phyloP scores from a whole-genome alignment of 2,888 invertebrate genomes.

The Melipona beecheii region DNA sequence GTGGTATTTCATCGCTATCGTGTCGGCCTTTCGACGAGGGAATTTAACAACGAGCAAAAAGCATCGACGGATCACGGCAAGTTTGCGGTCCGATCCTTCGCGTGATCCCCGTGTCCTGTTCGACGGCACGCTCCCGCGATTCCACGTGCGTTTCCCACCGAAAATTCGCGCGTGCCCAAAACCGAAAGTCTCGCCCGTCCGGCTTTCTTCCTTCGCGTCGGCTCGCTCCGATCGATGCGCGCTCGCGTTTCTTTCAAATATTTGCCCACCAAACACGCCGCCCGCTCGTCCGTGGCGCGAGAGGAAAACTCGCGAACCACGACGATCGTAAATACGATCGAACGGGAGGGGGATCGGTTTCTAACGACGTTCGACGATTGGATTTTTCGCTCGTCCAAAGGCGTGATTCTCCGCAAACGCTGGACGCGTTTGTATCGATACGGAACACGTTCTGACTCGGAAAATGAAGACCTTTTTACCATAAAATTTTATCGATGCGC shows the following conservation, averaged over 20 bases:
- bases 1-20: constrained; percentile 21
- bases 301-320: constrained; percentile 1
- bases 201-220: not conserved
- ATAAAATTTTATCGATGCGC: no score
- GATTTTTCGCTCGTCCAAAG: constrained; percentile 9
- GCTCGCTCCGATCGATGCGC: not conserved
- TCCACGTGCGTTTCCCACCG: constrained; percentile 60
- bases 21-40: constrained; percentile 37
- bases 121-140: constrained; percentile 73
- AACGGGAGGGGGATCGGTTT: not conserved
- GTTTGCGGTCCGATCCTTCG: constrained; percentile 68
- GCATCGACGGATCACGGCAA: constrained; percentile 45
- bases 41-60: constrained; percentile 49
- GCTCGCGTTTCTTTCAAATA: constrained; percentile 37
- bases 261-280: constrained; percentile 36
- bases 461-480: no score
- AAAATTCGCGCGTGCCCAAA: constrained; percentile 55
- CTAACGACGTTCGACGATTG: constrained; percentile 19
- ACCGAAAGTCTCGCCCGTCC: not conserved
- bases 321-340: constrained; percentile 7
- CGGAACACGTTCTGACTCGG: no score
- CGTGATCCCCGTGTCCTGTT: constrained; percentile 73
- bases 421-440: no score
- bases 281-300: not conserved
- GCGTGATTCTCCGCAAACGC: no score